phyloP scores from a whole-genome alignment of 2,797 vertebrate species.

The Catharus ustulatus region DNA sequence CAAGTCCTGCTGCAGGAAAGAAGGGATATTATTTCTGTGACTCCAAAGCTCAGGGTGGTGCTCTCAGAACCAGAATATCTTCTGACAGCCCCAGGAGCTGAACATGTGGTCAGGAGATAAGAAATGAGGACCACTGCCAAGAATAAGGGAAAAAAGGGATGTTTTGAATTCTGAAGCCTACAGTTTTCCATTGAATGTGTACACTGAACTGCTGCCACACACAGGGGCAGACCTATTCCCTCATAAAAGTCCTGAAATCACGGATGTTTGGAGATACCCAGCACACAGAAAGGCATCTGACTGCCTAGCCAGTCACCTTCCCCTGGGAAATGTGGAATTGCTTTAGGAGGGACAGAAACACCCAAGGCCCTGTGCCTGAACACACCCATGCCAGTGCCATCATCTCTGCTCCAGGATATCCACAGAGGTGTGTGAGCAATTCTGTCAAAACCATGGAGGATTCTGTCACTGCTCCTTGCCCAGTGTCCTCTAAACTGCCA shows the following conservation, averaged over 20 bases:
- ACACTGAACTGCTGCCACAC: background rate
- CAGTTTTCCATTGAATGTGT: background rate
- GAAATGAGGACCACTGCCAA: slow-evolving; percentile 11
- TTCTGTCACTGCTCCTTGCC: background rate
- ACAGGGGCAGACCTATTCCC: background rate
- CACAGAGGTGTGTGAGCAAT: accelerated
- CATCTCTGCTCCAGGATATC: background rate
- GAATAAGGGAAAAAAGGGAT: background rate
- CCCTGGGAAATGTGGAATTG: background rate
- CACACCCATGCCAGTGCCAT: background rate
- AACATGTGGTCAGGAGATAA: slow-evolving; percentile 10
- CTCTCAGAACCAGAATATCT: background rate
- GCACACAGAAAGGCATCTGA: background rate
- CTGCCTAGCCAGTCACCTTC: background rate
- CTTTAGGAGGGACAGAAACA: background rate
- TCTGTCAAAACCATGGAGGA: background rate
- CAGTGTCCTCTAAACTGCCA: background rate
- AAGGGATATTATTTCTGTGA: background rate
- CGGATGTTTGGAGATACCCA: background rate
- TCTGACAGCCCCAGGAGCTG: background rate
- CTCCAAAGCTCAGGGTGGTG: background rate
- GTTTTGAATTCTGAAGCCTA: slow-evolving; percentile 21
- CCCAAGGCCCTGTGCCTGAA: background rate
- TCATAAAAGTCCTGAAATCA: background rate
- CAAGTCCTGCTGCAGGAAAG: background rate